phyloP scores from a whole-genome alignment of 1,140 invertebrate species.

The Heliconius melpomene region DNA sequence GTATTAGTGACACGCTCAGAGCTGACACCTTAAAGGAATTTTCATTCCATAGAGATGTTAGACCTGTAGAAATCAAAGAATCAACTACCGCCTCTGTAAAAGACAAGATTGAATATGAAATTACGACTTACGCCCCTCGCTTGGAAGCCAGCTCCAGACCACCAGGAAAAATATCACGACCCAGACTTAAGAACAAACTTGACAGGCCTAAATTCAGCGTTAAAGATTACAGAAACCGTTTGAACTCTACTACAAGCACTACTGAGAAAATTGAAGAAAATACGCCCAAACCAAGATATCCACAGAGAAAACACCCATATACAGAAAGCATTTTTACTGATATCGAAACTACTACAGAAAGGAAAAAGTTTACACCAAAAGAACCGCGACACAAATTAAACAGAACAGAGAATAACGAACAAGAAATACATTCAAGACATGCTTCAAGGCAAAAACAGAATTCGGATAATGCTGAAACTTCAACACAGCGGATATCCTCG shows the following conservation, averaged over 20 bases:
- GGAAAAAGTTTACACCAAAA: slow-evolving; percentile 77
- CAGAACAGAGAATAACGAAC: slow-evolving; percentile 57
- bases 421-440: slow-evolving; percentile 58
- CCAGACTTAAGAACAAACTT: slow-evolving; percentile 70
- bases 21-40: slow-evolving; percentile 58
- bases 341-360: slow-evolving; percentile 70
- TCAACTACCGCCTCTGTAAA: slow-evolving; percentile 56
- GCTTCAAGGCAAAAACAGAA: slow-evolving; percentile 57
- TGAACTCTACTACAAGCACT: slow-evolving; percentile 81
- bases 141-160: slow-evolving; percentile 53
- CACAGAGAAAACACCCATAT: slow-evolving; percentile 67
- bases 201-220: slow-evolving; percentile 83
- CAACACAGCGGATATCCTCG: slow-evolving; percentile 66
- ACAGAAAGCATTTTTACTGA: slow-evolving; percentile 64
- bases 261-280: slow-evolving; percentile 73
- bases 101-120: slow-evolving; percentile 49
- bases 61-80: slow-evolving; percentile 69
- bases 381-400: slow-evolving; percentile 73
- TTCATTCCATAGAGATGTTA: slow-evolving; percentile 71
- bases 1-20: slow-evolving; percentile 59
- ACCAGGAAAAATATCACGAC: slow-evolving; percentile 59
- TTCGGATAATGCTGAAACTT: slow-evolving; percentile 49
- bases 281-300: slow-evolving; percentile 69
- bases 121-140: slow-evolving; percentile 55
- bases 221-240: slow-evolving; percentile 82